A percentile compares a stretch with the other conserved stretches of the same genome.
These are phyloP conservation scores for Pelodytes ibericus DNA, from an alignment of 2,797 vertebrate species.

Conservation along the genomic window DNA sequence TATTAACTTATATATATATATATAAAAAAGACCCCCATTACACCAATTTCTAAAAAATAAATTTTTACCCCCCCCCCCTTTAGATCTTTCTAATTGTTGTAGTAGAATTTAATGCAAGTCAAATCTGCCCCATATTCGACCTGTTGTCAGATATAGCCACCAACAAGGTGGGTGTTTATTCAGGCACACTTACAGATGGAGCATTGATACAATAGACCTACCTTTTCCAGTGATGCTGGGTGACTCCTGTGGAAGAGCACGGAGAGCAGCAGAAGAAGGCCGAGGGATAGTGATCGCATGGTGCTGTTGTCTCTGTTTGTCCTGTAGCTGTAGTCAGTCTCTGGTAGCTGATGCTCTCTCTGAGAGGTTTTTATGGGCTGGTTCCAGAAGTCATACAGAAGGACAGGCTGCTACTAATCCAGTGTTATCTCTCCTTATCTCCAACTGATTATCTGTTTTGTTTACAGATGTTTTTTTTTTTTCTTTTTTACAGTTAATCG, in stretches of 20 bases:
- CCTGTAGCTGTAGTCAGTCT: not conserved
- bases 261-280: slow-evolving; percentile 32
- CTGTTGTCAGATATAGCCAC: too few relatives aligned
- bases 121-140: too few relatives aligned
- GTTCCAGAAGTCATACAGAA: not conserved
- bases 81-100: too few relatives aligned
- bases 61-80: too few relatives aligned
- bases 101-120: too few relatives aligned
- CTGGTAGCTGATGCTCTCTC: not conserved
- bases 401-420: slow-evolving; percentile 16
- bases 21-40: too few relatives aligned
- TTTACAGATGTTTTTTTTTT: not conserved
- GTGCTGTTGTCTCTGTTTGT: not conserved
- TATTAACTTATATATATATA: too few relatives aligned
- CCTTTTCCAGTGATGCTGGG: not conserved
- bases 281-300: slow-evolving; percentile 17
- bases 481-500: not conserved
- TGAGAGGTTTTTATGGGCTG: slow-evolving; percentile 24
- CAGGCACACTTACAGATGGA: too few relatives aligned
- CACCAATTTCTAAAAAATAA: too few relatives aligned
- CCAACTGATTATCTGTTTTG: not conserved
- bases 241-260: not conserved
- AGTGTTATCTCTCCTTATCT: slow-evolving; percentile 30
- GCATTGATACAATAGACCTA: too few relatives aligned
- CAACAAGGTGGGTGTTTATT: too few relatives aligned